Conservation (phyloP, 2,113 vertebrate species). For the Ondatra zibethicus region DNA sequence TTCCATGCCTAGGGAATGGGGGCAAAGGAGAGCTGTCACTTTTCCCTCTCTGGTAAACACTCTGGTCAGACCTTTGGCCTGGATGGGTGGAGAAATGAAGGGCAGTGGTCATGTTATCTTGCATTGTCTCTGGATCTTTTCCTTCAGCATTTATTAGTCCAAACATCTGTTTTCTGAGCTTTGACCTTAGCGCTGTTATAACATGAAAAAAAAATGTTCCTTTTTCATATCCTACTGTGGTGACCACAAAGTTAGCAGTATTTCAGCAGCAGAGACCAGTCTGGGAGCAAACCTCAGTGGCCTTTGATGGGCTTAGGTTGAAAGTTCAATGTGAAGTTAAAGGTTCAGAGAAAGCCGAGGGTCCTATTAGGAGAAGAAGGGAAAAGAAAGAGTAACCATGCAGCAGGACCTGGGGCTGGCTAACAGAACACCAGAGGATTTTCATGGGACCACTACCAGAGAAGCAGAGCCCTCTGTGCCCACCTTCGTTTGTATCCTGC, state of each 20-base stretch:
- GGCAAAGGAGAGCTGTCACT: background rate
- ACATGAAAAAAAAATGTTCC: background rate
- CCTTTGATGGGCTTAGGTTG: background rate
- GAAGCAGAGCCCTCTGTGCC: background rate
- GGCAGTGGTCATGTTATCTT: background rate
- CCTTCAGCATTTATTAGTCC: background rate
- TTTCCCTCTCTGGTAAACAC: background rate
- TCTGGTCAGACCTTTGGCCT: background rate
- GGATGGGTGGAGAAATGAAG: background rate
- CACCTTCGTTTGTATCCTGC: background rate
- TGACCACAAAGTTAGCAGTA: background rate
- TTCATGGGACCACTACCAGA: background rate
- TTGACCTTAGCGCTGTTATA: background rate
- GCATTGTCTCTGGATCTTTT: background rate
- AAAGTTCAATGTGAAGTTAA: background rate
- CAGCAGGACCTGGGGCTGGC: background rate
- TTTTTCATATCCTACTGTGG: background rate
- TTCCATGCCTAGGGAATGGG: background rate
- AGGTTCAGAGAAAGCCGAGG: background rate
- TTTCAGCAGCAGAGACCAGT: background rate
- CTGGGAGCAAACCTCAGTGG: background rate
- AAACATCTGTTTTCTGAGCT: conserved; percentile 12
- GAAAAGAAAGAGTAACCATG: background rate
- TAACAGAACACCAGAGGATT: background rate
- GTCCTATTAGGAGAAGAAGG: background rate